Evolutionary conservation across 2,113 vertebrate genomes (phyloP).

Genomic region (Neogobius melanostomus): DNA sequence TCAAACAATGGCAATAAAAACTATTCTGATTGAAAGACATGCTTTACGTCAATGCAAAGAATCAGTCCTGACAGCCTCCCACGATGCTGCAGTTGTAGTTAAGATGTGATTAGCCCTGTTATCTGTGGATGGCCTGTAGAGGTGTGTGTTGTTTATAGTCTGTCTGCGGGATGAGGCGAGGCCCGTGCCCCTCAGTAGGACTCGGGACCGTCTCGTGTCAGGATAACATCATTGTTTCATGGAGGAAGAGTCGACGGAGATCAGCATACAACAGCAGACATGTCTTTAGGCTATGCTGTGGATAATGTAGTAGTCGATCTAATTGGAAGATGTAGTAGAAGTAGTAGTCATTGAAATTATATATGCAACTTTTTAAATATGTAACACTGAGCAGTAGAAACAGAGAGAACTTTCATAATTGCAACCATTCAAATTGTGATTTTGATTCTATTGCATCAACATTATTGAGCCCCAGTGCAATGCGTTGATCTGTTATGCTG

Average conservation of each 20-base stretch:
- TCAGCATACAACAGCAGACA: constrained; percentile 9
- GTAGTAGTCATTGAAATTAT: not conserved
- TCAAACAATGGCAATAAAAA: too few relatives aligned
- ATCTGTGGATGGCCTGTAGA: constrained; percentile 9
- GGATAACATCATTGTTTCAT: constrained; percentile 14
- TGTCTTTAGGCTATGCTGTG: constrained; percentile 1
- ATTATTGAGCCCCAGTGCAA: not conserved
- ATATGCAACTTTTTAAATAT: not conserved
- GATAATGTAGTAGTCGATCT: constrained; percentile 30
- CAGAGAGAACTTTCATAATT: too few relatives aligned
- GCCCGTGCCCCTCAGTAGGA: constrained; percentile 30
- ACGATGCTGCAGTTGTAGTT: constrained; percentile 13
- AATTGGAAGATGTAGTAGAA: not conserved
- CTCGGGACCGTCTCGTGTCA: constrained; percentile 26
- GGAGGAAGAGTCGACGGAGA: constrained; percentile 52
- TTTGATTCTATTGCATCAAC: too few relatives aligned
- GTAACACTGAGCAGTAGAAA: too few relatives aligned
- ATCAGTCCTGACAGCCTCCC: constrained; percentile 1
- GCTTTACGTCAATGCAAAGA: not conserved
- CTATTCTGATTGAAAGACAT: not conserved
- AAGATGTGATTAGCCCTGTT: constrained; percentile 14
- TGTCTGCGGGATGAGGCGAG: constrained; percentile 44
- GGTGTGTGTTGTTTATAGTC: constrained; percentile 18
- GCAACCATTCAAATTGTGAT: too few relatives aligned
- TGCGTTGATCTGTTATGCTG: constrained; percentile 27